Percentiles rank a stretch among this genome's conserved stretches.
Conservation (phyloP, 2,888 invertebrate genomes). For the Sinohyriopsis cumingii region DNA sequence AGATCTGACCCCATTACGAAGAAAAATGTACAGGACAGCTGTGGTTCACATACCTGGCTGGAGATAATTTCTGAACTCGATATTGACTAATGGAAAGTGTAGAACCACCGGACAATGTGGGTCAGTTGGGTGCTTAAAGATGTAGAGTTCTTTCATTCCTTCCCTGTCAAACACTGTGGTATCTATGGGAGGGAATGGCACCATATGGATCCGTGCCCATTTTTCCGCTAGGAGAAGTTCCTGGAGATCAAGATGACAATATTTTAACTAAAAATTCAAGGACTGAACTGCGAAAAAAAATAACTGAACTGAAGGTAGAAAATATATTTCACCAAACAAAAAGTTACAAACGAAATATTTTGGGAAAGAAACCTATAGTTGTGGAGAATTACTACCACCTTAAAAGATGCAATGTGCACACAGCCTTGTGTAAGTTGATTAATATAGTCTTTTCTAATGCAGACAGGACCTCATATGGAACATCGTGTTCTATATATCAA, state of each 20-base stretch:
- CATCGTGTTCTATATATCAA: too few relatives aligned
- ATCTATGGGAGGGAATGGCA: constrained; percentile 73
- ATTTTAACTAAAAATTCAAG: not conserved
- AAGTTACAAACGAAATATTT: too few relatives aligned
- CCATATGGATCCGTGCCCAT: constrained; percentile 71
- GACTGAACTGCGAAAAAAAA: not conserved
- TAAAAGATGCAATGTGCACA: too few relatives aligned
- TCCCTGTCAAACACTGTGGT: constrained; percentile 67
- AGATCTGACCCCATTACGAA: too few relatives aligned
- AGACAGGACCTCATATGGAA: too few relatives aligned
- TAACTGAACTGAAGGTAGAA: not conserved
- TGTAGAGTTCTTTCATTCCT: constrained; percentile 71
- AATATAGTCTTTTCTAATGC: too few relatives aligned
- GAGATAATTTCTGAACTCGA: constrained; percentile 69
- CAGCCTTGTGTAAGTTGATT: too few relatives aligned
- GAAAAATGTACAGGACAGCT: too few relatives aligned
- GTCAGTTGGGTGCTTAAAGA: constrained; percentile 71
- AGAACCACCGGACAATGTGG: constrained; percentile 72
- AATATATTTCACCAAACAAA: too few relatives aligned
- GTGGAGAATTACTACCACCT: too few relatives aligned
- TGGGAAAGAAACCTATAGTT: too few relatives aligned
- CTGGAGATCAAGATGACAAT: constrained; percentile 44
- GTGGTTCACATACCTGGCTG: constrained; percentile 66
- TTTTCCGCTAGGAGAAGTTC: constrained; percentile 72
- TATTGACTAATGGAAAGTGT: constrained; percentile 72